Evolutionary conservation across 2,113 vertebrate genomes (phyloP), one percentile per base, ranked within the genome.

Genomic region (Polypterus senegalus): DNA sequence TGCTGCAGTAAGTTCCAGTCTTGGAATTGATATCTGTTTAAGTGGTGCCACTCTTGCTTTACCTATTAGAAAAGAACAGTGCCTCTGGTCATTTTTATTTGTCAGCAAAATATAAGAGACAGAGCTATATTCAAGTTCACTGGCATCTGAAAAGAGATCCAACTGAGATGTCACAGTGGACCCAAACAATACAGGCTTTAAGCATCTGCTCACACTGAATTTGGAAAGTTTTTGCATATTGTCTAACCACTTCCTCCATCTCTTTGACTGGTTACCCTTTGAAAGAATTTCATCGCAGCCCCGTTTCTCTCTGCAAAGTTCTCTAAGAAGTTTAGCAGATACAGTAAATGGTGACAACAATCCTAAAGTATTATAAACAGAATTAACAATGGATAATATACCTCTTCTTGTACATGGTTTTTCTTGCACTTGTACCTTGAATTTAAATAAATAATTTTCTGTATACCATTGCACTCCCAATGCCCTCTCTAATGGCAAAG

Each of bases 1-100:
- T 1, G 71, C 63, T 6, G 62, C 64, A 3, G 73, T 69, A 6
- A 69, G 7, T 57, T 72, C 66, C 69, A 71, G 61, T 54, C 62
- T 56, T 5, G 64, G 52, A n/a, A 61, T 61, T 9, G 52, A 56
- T 4, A 57, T 10, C 7, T 48, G 8, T 10, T 54, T 65, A 9
- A 56, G 43, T 9, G 61, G 52, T 63, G 66, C 56, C 1, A 67
- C 54, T n/a, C 67, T 65, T 5, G 65, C 11, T 49, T 70, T 74
- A 6, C 46, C 69, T 54, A 74, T 48, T 8, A 70, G 52, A 47
- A 73, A 1, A 1, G 53, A 58, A 8, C 56, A 66, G 5, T 63
- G 27, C 49, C 27, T 7, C 48, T 55, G 5, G 6, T 58, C 53
- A 9, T 4, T 48, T 46, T 10, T 11, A 47, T 2, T 60, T 9